Base-by-base conservation (phyloP, 2,888 invertebrate species). In the Oeneis ivallda region DNA sequence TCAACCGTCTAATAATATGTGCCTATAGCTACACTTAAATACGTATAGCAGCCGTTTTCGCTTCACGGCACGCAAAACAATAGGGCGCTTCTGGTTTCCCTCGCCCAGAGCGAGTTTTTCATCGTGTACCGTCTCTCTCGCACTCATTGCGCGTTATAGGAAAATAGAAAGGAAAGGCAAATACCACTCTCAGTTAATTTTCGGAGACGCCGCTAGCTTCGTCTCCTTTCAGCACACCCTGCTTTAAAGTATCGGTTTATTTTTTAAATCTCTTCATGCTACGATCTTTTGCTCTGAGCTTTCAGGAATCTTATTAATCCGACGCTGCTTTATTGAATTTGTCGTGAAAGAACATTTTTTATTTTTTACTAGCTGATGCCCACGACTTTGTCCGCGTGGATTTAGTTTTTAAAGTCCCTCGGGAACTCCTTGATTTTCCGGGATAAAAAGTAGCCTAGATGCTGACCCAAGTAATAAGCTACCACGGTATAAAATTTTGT, bases 141-240 rank as follows among this genome's bases (percentile, higher is more conserved):
- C 76, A 72, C 80, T 66, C 62, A 69, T 65, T 65, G 57, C 47
- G 58, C 61, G 45, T 64, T 52, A 61, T 64, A 66, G 70, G 68
- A 72, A n/a, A 84, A 72, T 83, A 45, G 79, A 87, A 73, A 78
- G 72, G 72, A 74, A 75, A 76, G 73, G 80, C 80, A 77, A 83
- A 86, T 86, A 87, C 84, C 85, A 87, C 89, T 90, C 87, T 86
- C 77, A 84, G 89, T 86, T 89, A 91, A 91, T 91, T 91, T 89
- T 85, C 83, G 76, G 74, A 79, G 84, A 83, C 84, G 80, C 81
- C 82, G 83, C 80, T 79, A 78, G 78, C 79, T 78, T 76, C 78
- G 80, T 79, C 80, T 81, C 81, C 76, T 81, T 80, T 82, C 77
- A 76, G 78, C 77, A 74, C 78, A 77, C 75, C 78, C 75, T 71